phyloP scores from a whole-genome alignment of 2,888 invertebrate species.

The Drosophila robusta region DNA sequence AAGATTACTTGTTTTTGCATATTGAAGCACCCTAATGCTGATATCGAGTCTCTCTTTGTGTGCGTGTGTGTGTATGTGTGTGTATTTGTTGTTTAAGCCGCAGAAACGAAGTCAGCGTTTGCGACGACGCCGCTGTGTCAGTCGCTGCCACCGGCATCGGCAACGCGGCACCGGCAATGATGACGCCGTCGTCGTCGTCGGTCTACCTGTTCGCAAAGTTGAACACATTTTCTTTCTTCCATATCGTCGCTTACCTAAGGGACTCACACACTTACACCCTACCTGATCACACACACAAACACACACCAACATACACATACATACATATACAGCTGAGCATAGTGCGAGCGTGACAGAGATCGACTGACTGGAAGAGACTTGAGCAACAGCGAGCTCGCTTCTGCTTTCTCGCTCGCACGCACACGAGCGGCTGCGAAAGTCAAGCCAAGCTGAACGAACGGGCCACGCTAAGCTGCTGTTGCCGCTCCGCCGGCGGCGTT shows the following conservation, averaged over 20 bases:
- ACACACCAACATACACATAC: neutral
- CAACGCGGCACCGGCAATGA: constrained; percentile 54
- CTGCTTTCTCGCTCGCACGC: constrained; percentile 34
- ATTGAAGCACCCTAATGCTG: constrained; percentile 66
- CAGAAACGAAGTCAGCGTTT: constrained; percentile 76
- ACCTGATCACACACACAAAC: constrained; percentile 46
- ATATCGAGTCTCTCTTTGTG: constrained; percentile 26
- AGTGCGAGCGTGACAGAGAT: constrained; percentile 16
- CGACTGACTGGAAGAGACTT: constrained; percentile 26
- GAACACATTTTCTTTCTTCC: constrained; percentile 75
- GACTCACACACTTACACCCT: constrained; percentile 60
- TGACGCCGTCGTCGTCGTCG: constrained; percentile 46
- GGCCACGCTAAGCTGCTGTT: constrained; percentile 78
- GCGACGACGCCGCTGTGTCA: constrained; percentile 58
- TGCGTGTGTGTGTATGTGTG: constrained; percentile 7
- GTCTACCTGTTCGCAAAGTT: constrained; percentile 78
- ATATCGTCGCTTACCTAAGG: constrained; percentile 71
- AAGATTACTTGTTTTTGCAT: constrained; percentile 22
- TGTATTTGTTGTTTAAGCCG: constrained; percentile 66
- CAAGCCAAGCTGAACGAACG: constrained; percentile 82
- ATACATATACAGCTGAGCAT: neutral
- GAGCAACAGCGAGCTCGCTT: constrained; percentile 2
- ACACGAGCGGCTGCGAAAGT: constrained; percentile 50
- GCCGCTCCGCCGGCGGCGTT: constrained; percentile 80
- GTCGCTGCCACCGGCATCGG: constrained; percentile 66